Evolutionary conservation across 1,140 invertebrate genomes (phyloP).

Genomic region (Ptiloglossa arizonensis): DNA sequence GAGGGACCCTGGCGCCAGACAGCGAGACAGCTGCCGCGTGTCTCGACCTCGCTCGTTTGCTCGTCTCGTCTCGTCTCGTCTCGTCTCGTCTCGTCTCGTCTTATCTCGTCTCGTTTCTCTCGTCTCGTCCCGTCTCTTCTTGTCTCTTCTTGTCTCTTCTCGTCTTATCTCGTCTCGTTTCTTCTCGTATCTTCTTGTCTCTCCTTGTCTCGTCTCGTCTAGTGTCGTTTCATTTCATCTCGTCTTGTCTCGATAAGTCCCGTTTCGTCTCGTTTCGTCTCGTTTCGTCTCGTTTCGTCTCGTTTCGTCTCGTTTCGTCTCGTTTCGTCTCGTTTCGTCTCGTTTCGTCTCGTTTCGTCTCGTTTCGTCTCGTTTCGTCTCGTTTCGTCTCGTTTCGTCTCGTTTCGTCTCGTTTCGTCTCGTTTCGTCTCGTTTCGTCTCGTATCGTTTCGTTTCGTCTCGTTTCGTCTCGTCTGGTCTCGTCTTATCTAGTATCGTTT

Average conservation of each 20-base stretch:
- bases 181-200: slow-evolving; percentile 5
- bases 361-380: too few species aligned
- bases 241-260: background rate
- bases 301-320: too few species aligned
- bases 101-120: slow-evolving; percentile 28
- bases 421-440: too few species aligned
- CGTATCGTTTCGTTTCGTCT: too few species aligned
- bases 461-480: too few species aligned
- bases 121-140: slow-evolving; percentile 13
- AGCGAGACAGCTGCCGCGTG: slow-evolving; percentile 74
- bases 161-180: background rate
- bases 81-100: background rate
- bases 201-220: slow-evolving; percentile 8
- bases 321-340: too few species aligned
- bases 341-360: too few species aligned
- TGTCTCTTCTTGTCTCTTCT: background rate
- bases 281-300: too few species aligned
- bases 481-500: too few species aligned
- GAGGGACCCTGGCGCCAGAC: slow-evolving; percentile 73
- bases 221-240: background rate
- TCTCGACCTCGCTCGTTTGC: slow-evolving; percentile 71
- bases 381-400: too few species aligned
- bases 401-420: too few species aligned
- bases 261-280: too few species aligned
- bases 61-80: slow-evolving; percentile 28